Conservation (phyloP, 2,113 vertebrate species). For the Hippolais icterina region DNA sequence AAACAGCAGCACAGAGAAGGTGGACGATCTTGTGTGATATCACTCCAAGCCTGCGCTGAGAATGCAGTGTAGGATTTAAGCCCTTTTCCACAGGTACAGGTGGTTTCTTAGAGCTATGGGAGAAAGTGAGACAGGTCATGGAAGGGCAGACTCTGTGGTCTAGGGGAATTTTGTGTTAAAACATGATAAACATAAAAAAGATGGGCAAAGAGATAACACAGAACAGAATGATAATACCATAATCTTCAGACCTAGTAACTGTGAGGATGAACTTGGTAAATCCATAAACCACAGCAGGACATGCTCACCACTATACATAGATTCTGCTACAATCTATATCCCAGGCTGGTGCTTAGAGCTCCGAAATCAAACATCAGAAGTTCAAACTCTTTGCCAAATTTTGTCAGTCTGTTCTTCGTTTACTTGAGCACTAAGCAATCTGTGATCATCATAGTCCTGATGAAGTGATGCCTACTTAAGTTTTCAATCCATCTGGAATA, state of each 20-base stretch:
- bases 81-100: background rate
- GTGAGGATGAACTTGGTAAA: background rate
- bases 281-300: background rate
- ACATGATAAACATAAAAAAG: background rate
- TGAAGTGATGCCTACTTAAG: background rate
- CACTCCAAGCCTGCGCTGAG: background rate
- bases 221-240: background rate
- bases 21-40: fast-evolving
- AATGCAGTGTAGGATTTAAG: background rate
- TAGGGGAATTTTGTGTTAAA: background rate
- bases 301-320: background rate
- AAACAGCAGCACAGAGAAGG: background rate
- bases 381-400: background rate
- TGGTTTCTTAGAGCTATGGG: background rate
- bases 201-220: background rate
- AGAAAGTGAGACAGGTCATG: background rate
- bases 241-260: background rate
- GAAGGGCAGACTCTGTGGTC: background rate
- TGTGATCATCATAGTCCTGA: background rate
- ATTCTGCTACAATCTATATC: background rate
- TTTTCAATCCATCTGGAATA: background rate
- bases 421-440: background rate
- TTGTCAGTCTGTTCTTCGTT: background rate
- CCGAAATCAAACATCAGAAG: background rate
- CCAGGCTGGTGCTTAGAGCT: background rate